Evolutionary conservation across 1,140 invertebrate species (phyloP).

Genomic region (Ceratina calcarata): DNA sequence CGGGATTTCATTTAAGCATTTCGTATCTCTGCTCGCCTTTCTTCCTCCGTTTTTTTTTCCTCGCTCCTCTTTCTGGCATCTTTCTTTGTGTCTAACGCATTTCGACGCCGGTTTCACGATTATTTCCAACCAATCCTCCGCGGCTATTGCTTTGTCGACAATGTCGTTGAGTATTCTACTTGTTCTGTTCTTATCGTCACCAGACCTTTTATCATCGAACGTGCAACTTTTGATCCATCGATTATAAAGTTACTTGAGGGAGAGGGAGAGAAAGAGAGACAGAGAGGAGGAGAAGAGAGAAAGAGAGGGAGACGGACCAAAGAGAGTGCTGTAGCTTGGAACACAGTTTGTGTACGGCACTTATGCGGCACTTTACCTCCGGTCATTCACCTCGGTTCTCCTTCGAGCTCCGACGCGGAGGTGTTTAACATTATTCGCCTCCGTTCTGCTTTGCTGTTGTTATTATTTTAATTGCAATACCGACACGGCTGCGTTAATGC

Average conservation of each 20-base stretch:
- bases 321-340: conserved; percentile 1
- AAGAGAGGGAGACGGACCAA: conserved; percentile 43
- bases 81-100: too few species aligned
- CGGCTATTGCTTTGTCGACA: neutral
- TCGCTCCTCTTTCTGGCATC: neutral
- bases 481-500: neutral
- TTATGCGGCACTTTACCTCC: conserved; percentile 59
- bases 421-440: conserved; percentile 39
- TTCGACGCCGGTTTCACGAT: neutral
- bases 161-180: neutral
- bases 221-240: conserved; percentile 46
- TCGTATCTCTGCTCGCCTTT: neutral
- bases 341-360: conserved; percentile 46
- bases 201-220: neutral
- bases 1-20: neutral
- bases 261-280: neutral
- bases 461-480: conserved; percentile 17
- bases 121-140: neutral
- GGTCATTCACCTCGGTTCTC: conserved; percentile 65
- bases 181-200: neutral
- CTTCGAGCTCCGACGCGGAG: conserved; percentile 35
- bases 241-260: conserved; percentile 38
- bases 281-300: too few species aligned
- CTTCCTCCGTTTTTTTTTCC: neutral
- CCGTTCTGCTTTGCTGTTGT: conserved; percentile 41